Conservation (phyloP, 2,797 vertebrate species). For the Poecilia wingei region DNA sequence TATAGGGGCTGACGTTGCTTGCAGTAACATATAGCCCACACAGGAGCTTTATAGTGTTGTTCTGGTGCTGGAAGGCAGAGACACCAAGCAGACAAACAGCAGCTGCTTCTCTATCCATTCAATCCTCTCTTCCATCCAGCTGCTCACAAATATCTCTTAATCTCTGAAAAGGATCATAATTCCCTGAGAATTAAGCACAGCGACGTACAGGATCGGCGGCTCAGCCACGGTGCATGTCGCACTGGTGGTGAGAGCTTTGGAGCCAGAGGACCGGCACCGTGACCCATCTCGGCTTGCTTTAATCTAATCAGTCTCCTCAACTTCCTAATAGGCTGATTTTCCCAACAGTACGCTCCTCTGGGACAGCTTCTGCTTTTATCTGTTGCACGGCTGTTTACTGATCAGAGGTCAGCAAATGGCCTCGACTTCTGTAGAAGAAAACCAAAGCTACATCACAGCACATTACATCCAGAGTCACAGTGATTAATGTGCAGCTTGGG, state of each 20-base stretch:
- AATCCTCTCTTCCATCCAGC: constrained; percentile 52
- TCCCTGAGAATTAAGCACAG: constrained; percentile 43
- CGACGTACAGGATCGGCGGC: constrained; percentile 4
- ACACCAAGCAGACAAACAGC: constrained; percentile 65
- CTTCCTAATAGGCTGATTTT: constrained; percentile 67
- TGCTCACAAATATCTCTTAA: constrained; percentile 53
- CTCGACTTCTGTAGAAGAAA: constrained; percentile 48
- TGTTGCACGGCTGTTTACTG: constrained; percentile 58
- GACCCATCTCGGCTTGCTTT: constrained; percentile 56
- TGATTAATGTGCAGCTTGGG: constrained; percentile 70
- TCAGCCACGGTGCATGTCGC: constrained; percentile 17
- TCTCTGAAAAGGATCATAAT: constrained; percentile 49
- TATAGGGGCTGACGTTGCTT: constrained; percentile 24
- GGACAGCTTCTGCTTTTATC: constrained; percentile 60
- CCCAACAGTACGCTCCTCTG: constrained; percentile 54
- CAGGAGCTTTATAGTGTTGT: constrained; percentile 56
- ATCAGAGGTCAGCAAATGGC: constrained; percentile 59
- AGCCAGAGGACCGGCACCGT: constrained; percentile 57
- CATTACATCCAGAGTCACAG: constrained; percentile 51
- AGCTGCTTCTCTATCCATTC: constrained; percentile 52
- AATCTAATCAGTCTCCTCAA: constrained; percentile 70
- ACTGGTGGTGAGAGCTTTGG: constrained; percentile 37
- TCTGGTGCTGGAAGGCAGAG: constrained; percentile 54
- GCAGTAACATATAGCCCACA: constrained; percentile 60
- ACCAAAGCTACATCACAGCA: constrained; percentile 61